These are phyloP conservation scores for Aphis craccivora DNA, from an alignment of 1,140 invertebrate species.

Conservation along the genomic window DNA sequence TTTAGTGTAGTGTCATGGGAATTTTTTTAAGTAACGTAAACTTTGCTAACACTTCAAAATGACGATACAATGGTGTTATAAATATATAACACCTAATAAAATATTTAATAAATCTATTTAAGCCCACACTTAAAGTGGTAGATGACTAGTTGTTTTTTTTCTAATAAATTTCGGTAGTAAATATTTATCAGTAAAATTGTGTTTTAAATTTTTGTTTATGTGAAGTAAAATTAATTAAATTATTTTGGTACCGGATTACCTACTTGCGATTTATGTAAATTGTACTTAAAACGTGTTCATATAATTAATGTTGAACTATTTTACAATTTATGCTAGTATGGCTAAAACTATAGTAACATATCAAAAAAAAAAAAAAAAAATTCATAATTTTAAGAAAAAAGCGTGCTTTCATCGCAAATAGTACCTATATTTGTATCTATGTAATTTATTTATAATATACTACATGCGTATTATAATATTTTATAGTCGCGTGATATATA, in stretches of 20 bases:
- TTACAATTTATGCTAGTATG: neutral
- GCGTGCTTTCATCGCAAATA: neutral
- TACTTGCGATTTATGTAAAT: neutral
- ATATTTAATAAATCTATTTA: slow-evolving; percentile 9
- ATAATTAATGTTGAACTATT: neutral
- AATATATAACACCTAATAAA: slow-evolving; percentile 21
- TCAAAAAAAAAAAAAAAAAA: neutral
- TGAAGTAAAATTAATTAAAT: neutral
- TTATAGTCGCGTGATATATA: too few relatives aligned
- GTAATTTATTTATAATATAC: neutral
- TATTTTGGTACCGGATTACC: neutral
- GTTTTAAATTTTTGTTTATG: neutral
- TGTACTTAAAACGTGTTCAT: neutral
- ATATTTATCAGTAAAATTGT: neutral
- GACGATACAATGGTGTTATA: neutral
- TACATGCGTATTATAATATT: neutral
- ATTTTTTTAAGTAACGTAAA: slow-evolving; percentile 21
- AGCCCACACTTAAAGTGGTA: neutral
- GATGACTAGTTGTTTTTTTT: neutral
- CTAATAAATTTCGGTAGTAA: neutral
- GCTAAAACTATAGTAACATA: neutral
- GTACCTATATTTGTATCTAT: neutral
- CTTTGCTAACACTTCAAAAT: slow-evolving; percentile 35
- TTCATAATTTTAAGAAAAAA: neutral
- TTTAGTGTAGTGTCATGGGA: slow-evolving; percentile 10